phyloP scores from a whole-genome alignment of 2,797 vertebrate genomes.

The Platalea minor region DNA sequence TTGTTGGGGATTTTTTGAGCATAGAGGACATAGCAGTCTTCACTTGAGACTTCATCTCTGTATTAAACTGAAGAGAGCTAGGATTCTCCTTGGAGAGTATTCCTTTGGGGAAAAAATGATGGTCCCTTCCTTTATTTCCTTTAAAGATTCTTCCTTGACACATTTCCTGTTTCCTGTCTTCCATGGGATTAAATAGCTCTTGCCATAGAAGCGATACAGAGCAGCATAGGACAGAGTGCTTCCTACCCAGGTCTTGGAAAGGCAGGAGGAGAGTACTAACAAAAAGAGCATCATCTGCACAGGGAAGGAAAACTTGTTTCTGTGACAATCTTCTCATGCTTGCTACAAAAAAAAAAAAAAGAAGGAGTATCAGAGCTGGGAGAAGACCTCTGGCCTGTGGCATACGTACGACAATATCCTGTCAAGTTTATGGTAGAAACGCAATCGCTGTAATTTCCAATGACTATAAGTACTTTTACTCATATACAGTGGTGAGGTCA shows the following conservation, averaged over 20 bases:
- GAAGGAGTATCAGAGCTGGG: not conserved
- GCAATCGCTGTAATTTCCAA: not conserved
- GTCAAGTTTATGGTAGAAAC: not conserved
- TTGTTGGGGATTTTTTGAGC: not conserved
- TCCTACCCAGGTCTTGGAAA: not conserved
- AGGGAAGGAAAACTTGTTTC: not conserved
- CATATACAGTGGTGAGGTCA: not conserved
- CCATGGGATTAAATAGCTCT: not conserved
- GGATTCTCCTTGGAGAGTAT: not conserved
- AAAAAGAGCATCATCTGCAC: not conserved
- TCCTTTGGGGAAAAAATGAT: fast-evolving
- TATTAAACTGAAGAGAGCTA: not conserved
- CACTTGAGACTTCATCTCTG: not conserved
- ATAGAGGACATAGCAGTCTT: not conserved
- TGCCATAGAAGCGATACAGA: not conserved
- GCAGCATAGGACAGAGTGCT: not conserved
- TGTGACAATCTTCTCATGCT: not conserved
- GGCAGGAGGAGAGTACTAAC: not conserved
- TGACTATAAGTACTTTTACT: not conserved
- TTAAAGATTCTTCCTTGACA: not conserved
- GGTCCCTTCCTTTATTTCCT: not conserved
- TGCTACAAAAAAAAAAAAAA: not conserved
- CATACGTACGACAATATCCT: not conserved
- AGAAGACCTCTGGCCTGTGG: not conserved
- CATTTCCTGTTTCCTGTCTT: not conserved